These are phyloP conservation scores for Syngnathus typhle DNA, from an alignment of 2,113 vertebrate genomes.

Conservation along the genomic window DNA sequence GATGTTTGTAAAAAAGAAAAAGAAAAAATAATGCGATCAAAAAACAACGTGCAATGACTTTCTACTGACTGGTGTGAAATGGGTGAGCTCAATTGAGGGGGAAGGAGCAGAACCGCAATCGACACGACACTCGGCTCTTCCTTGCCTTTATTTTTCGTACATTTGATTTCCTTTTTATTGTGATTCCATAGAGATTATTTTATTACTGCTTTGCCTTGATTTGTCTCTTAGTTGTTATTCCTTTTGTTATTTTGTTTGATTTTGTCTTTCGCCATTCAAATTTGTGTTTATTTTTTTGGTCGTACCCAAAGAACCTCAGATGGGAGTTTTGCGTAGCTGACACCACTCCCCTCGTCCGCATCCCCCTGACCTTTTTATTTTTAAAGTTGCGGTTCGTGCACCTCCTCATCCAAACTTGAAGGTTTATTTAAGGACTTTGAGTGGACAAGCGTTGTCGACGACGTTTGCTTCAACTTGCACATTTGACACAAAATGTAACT, in stretches of 20 bases:
- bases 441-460: constrained; percentile 66
- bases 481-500: constrained; percentile 75
- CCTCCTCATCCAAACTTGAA: constrained; percentile 76
- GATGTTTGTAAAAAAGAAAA: constrained; percentile 37
- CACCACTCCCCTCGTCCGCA: neutral
- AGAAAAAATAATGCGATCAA: neutral
- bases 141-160: constrained; percentile 25
- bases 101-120: constrained; percentile 10
- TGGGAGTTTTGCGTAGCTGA: neutral
- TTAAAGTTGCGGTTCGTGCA: constrained; percentile 66
- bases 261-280: neutral
- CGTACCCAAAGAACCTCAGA: too few relatives aligned
- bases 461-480: constrained; percentile 82
- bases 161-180: constrained; percentile 6
- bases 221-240: neutral
- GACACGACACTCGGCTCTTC: constrained; percentile 10
- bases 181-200: neutral
- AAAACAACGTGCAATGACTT: constrained; percentile 48
- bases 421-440: constrained; percentile 76
- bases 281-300: too few relatives aligned
- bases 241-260: neutral
- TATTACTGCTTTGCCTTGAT: neutral
- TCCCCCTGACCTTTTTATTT: neutral
- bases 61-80: neutral
- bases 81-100: neutral